phyloP scores from a whole-genome alignment of 2,113 vertebrate species.

The Cyphomyrus plagiostoma region DNA sequence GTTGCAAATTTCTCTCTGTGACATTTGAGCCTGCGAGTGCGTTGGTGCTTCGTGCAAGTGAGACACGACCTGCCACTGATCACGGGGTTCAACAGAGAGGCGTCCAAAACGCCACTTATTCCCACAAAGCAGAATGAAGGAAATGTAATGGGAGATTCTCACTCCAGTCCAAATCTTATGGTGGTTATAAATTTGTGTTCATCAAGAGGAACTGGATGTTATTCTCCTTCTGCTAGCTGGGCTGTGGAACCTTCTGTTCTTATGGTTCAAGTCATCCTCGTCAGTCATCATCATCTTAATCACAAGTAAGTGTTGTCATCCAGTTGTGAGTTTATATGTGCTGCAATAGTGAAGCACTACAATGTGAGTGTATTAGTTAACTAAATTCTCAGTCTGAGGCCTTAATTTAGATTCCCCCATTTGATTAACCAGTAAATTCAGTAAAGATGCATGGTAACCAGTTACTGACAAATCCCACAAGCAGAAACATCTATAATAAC shows the following conservation, averaged over 20 bases:
- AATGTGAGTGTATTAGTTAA: background rate
- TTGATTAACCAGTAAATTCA: background rate
- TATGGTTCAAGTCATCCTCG: constrained; percentile 39
- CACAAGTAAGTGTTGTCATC: constrained; percentile 25
- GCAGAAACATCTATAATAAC: background rate
- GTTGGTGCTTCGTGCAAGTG: constrained; percentile 44
- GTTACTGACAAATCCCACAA: background rate
- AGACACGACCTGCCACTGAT: constrained; percentile 39
- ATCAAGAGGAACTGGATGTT: constrained; percentile 53
- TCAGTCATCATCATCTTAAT: constrained; percentile 2
- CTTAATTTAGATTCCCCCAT: background rate
- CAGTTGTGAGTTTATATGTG: background rate
- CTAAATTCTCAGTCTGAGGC: background rate
- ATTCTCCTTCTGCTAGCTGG: constrained; percentile 36
- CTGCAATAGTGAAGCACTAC: background rate
- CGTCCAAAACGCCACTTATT: constrained; percentile 51
- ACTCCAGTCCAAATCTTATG: constrained; percentile 42
- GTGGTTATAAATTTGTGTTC: constrained; percentile 46
- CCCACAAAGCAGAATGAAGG: constrained; percentile 46
- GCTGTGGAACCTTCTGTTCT: constrained; percentile 41
- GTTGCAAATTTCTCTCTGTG: constrained; percentile 43
- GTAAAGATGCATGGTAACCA: background rate
- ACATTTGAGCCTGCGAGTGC: constrained; percentile 48
- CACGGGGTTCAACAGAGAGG: constrained; percentile 51
- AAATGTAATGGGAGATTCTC: constrained; percentile 49